Base-by-base conservation (phyloP, 2,113 vertebrate genomes). In the Labeo rohita region DNA sequence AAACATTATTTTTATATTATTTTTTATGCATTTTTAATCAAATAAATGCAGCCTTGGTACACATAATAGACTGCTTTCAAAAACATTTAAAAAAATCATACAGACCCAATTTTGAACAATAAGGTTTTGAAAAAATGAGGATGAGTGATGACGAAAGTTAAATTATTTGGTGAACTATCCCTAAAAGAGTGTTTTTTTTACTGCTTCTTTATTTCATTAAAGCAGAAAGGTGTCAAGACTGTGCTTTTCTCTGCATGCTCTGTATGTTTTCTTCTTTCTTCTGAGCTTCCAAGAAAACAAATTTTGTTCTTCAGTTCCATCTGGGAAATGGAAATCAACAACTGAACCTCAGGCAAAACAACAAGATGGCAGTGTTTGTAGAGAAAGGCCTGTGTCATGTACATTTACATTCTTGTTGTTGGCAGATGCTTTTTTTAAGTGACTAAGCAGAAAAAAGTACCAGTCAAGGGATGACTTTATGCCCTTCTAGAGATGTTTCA, bases 381-480 rank as follows among this genome's bases (percentile, higher is more conserved):
- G 63, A 70, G 45, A 15, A 36, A 66, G 18, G 43, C 45, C 43
- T 49, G 61, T 81, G 61, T 81, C 79, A 81, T 66, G 79, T 81
- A 39, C 63, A 70, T 52, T 82, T 82, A 82, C 80, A 82, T 82
- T 70, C 1, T 70, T 52, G 63, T 70, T 52, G 8, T 70, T 6
- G 15, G 28, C 28, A 68, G 47, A 70, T 36, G n/a, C 12, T 80
- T 82, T 36, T 39, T 43, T 77, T 34, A 50, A 68, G 16, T 70
- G 63, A 90, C 75, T 49, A 59, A 34, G 47, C 39, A 66, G 87
- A 88, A 88, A 90, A 39, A 91, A 83, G 83, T 87, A 80, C 3
- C 43, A 49, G 45, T 65, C 39, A 65, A 10, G 39, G 13, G 59
- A 59, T 13, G 34, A 74, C 72, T 72, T 72, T 73, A 7, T 78